A percentile compares a stretch with the other conserved stretches of the same genome.
These are phyloP conservation scores for Sciurus vulgaris DNA, from an alignment of 2,797 vertebrate genomes.

Conservation along the genomic window DNA sequence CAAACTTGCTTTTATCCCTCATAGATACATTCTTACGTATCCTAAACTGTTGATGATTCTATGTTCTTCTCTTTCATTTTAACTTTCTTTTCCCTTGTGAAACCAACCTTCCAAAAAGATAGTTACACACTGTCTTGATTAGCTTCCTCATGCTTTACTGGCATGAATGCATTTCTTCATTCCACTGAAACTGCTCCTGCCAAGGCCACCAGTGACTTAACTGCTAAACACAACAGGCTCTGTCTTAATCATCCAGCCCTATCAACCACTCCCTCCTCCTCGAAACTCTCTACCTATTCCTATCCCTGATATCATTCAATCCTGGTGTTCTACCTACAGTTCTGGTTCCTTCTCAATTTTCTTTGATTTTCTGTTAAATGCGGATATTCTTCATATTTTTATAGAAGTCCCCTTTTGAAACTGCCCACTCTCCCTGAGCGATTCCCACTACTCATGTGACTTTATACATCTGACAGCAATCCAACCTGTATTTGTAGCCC, in stretches of 20 bases:
- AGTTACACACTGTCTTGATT: not conserved
- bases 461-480: not conserved
- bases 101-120: not conserved
- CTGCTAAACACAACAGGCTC: not conserved
- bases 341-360: not conserved
- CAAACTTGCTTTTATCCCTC: not conserved
- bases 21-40: not conserved
- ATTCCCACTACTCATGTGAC: not conserved
- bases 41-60: not conserved
- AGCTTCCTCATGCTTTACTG: not conserved
- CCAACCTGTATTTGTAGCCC: not conserved
- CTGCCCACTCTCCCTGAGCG: not conserved
- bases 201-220: not conserved
- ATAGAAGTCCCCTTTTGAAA: not conserved
- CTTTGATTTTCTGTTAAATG: not conserved
- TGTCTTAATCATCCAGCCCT: not conserved
- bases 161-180: not conserved
- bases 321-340: not conserved
- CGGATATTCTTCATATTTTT: not conserved
- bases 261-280: not conserved
- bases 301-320: not conserved
- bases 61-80: not conserved
- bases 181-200: not conserved
- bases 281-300: not conserved
- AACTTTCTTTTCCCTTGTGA: not conserved